Percentiles rank a stretch among this genome's conserved stretches.
phyloP scores from a whole-genome alignment of 2,113 vertebrate genomes.

The Desmodus rotundus region DNA sequence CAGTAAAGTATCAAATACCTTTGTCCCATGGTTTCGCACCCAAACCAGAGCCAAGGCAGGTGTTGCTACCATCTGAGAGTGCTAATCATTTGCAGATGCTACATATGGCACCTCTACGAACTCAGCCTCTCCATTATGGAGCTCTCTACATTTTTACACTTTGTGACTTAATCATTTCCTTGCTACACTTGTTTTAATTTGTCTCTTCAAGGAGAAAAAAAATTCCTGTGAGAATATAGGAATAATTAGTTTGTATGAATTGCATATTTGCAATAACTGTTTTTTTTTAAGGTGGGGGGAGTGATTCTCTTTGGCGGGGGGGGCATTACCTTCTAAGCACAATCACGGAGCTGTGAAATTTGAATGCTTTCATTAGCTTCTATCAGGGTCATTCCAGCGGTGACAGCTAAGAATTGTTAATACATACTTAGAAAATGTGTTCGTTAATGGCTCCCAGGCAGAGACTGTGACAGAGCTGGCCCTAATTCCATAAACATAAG shows the following conservation, averaged over 20 bases:
- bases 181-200: constrained; percentile 64
- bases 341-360: constrained; percentile 40
- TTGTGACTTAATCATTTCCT: constrained; percentile 65
- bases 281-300: not conserved
- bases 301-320: not conserved
- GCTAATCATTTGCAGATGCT: constrained; percentile 56
- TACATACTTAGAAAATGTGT: constrained; percentile 66
- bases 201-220: constrained; percentile 62
- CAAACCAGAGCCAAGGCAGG: constrained; percentile 61
- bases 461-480: constrained; percentile 68
- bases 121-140: not conserved
- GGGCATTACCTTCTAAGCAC: not conserved
- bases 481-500: constrained; percentile 75
- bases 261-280: constrained; percentile 35
- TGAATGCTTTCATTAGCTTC: constrained; percentile 64
- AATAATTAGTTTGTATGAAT: constrained; percentile 67
- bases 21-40: constrained; percentile 56
- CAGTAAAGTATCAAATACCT: constrained; percentile 35
- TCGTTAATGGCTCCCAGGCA: constrained; percentile 75
- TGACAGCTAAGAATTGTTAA: constrained; percentile 76
- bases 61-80: constrained; percentile 62
- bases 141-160: constrained; percentile 48
- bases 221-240: constrained; percentile 39
- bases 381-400: constrained; percentile 60
- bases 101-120: constrained; percentile 40